Base-by-base conservation (phyloP, 2,113 vertebrate genomes). In the Saimiri boliviensis region DNA sequence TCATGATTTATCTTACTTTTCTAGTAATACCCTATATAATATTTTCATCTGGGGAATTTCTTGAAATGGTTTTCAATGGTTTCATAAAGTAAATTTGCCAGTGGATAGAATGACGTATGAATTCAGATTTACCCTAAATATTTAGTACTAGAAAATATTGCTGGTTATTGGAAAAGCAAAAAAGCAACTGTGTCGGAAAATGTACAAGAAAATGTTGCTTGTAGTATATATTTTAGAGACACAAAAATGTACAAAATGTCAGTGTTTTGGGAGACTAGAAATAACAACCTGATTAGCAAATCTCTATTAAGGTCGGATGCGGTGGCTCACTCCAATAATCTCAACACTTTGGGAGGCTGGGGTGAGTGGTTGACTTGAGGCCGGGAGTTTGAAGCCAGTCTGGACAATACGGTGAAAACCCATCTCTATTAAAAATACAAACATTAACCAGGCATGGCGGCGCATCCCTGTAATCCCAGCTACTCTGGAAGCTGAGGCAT, bases 121-220 rank as follows among this genome's bases (percentile, higher is more conserved):
- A 87, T 49, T 95, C 88, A 92, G 47, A 86, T 89, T 92, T 93
- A 77, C n/a, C 12, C 52, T 73, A 93, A 47, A 89, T n/a, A 79
- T 54, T 89, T 89, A 52, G 35, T 27, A 89, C 40, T 47, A n/a
- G 21, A 95, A 91, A 89, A 32, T 73, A 54, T 83, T 92, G 1
- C 14, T 77, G 6, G 3, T 42, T 84, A 37, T 86, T 68, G 45
- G 35, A 10, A 93, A 91, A 32, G 6, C 2, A 23, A 21, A 84
- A 47, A 70, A 32, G 35, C 14, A 88, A 70, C 42, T 10, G 13
- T 58, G 23, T 87, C 19, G 80, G 60, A 82, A 83, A 86, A 87
- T 42, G 21, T 70, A 35, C 8, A 45, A 84, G 35, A 76, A 45
- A 70, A 42, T 85, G 8, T 66, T 80, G 9, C 17, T 58, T 77